phyloP scores from a whole-genome alignment of 1,140 invertebrate species.

The Pteromalus puparum region DNA sequence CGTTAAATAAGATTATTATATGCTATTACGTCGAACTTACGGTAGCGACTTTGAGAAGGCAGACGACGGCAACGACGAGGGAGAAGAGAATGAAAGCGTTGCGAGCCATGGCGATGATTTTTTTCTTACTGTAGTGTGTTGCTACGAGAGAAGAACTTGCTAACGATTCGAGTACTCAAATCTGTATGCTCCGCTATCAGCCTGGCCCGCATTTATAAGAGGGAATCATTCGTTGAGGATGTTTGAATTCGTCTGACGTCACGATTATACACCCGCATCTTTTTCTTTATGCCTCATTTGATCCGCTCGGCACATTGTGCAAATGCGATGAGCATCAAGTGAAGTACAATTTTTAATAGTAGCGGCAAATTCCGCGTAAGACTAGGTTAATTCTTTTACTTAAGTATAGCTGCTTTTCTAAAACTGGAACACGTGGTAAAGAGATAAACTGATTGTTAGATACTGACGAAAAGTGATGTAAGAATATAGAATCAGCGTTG shows the following conservation, averaged over 20 bases:
- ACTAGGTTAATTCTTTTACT: too few species aligned
- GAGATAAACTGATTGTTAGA: too few species aligned
- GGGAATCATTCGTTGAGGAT: neutral
- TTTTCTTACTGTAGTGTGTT: neutral
- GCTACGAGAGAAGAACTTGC: neutral
- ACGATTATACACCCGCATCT: too few species aligned
- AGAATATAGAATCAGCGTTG: too few species aligned
- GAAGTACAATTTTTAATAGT: too few species aligned
- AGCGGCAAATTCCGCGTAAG: too few species aligned
- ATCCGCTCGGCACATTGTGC: too few species aligned
- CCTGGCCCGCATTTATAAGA: slow-evolving; percentile 5
- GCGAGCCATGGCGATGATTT: slow-evolving; percentile 9
- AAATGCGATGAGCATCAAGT: too few species aligned
- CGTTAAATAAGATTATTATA: neutral
- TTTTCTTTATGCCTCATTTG: too few species aligned
- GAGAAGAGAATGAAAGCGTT: neutral
- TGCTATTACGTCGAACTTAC: slow-evolving; percentile 17
- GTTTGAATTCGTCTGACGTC: neutral
- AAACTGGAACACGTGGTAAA: too few species aligned
- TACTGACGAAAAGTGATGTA: too few species aligned
- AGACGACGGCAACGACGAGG: neutral
- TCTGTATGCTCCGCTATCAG: neutral
- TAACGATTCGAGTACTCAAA: slow-evolving; percentile 7
- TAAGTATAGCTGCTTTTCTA: too few species aligned
- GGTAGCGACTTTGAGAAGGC: slow-evolving; percentile 6